Evolutionary conservation across 2,888 invertebrate species (phyloP).

Genomic region (Drosophila fungiperda): DNA sequence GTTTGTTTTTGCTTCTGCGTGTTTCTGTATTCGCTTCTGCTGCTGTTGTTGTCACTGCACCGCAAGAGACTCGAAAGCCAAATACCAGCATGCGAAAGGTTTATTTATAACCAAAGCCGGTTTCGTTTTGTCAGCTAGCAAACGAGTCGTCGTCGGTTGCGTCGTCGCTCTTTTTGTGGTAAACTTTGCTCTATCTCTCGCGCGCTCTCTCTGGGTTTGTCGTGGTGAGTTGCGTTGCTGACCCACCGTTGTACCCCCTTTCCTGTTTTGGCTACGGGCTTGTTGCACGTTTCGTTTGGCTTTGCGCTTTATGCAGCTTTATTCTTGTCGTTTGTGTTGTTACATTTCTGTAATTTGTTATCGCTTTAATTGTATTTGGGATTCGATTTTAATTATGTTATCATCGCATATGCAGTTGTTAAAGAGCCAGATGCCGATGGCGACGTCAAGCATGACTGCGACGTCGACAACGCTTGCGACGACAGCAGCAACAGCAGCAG

Average conservation of each 20-base stretch:
- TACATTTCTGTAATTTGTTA: slow-evolving; percentile 26
- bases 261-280: slow-evolving; percentile 23
- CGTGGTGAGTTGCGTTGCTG: slow-evolving; percentile 45
- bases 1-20: slow-evolving; percentile 43
- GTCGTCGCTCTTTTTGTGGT: slow-evolving; percentile 44
- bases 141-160: slow-evolving; percentile 40
- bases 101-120: slow-evolving; percentile 83
- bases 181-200: slow-evolving; percentile 11
- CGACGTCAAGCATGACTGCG: slow-evolving; percentile 20
- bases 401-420: slow-evolving; percentile 51
- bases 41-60: slow-evolving; percentile 61
- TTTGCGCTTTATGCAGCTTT: slow-evolving; percentile 41
- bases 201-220: slow-evolving; percentile 1
- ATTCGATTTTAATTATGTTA: slow-evolving; percentile 60
- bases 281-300: slow-evolving; percentile 67
- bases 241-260: slow-evolving; percentile 12
- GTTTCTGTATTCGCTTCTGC: slow-evolving; percentile 29
- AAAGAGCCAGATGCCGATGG: slow-evolving; percentile 40
- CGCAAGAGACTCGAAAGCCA: slow-evolving; percentile 80
- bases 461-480: background rate
- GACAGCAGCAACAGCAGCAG: background rate
- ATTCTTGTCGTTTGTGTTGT: slow-evolving; percentile 18
- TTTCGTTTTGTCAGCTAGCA: slow-evolving; percentile 70
- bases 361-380: slow-evolving; percentile 45
- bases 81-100: slow-evolving; percentile 79